Conservation (phyloP, 1,140 invertebrate genomes). For the Aphidius gifuensis region DNA sequence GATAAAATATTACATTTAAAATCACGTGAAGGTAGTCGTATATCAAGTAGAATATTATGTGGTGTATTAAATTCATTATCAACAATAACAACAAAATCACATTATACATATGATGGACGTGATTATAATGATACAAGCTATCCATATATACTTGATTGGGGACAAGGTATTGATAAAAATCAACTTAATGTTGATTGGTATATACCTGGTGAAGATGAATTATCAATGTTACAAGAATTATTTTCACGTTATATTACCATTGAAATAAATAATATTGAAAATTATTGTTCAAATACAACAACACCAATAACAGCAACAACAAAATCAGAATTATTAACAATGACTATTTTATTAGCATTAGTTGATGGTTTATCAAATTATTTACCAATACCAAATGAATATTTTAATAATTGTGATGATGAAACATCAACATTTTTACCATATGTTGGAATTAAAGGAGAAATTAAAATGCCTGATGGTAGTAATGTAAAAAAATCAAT, state of each 20-base stretch:
- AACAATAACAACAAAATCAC: conserved; percentile 63
- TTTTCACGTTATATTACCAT: conserved; percentile 63
- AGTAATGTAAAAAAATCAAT: conserved; percentile 62
- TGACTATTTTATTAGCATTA: conserved; percentile 47
- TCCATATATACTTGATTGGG: conserved; percentile 83
- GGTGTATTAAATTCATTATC: conserved; percentile 60
- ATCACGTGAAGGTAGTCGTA: conserved; percentile 60
- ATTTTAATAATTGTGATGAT: conserved; percentile 40
- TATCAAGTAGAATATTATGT: conserved; percentile 55
- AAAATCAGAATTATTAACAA: conserved; percentile 54
- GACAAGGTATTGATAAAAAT: conserved; percentile 64
- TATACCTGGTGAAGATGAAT: conserved; percentile 68
- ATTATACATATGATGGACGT: conserved; percentile 57
- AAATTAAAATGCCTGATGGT: conserved; percentile 62
- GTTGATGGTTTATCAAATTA: conserved; percentile 57
- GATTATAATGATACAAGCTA: conserved; percentile 68
- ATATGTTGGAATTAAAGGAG: conserved; percentile 44
- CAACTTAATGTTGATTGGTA: conserved; percentile 75
- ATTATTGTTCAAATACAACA: conserved; percentile 48
- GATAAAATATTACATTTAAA: conserved; percentile 63
- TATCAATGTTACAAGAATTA: conserved; percentile 63
- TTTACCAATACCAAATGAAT: conserved; percentile 63
- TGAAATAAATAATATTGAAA: conserved; percentile 57
- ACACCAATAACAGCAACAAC: conserved; percentile 37
- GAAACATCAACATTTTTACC: conserved; percentile 49